Base-by-base conservation (phyloP, 2,797 vertebrate species). In the Ptychobarbus kaznakovi region DNA sequence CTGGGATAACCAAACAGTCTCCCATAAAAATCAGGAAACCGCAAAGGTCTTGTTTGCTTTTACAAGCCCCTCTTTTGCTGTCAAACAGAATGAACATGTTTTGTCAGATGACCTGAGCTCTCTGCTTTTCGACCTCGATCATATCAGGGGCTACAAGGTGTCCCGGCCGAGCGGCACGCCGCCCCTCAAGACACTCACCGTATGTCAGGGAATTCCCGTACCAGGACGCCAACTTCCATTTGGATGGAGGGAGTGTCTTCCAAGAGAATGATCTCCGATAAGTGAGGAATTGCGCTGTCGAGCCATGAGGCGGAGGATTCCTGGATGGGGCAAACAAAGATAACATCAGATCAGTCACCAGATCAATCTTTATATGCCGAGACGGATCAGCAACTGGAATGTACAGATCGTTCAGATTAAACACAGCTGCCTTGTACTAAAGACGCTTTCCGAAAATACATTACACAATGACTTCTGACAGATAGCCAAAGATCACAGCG, bases 141-240 rank as follows among this genome's bases (percentile, higher is more conserved):
- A 78, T 77, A 81, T 81, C 72, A 74, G 38, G 53, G 49, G 35
- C 22, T 81, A 38, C 81, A 83, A 77, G 18, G 56, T 61, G 51
- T 68, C 22, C 18, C 22, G 38, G 61, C 63, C 18, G 13, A 28
- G 76, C 35, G 42, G 38, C 58, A 20, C 16, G 15, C n/a, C 4
- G 63, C 32, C 32, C 49, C 65, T 65, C 16, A 72, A 75, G 58
- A 6, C 78, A 89, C 92, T 90, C 91, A 97, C 97, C 97, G 94
- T 87, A 99, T 89, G 0, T 99, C 98, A 0, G 97, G 98, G 91
- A 97, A 99, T 92, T 97, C 97, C 2, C 94, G 86, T 72, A 95
- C 96, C 91, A 99, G 91, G 85, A 96, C 93, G 0, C 94, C 97
- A 0, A 98, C 97, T 93, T 98, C 97, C 95, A 99, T 96, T 95